Evolutionary conservation across 2,113 vertebrate genomes (phyloP), one percentile per base, ranked within the genome.

Genomic region (Microtus oregoni): DNA sequence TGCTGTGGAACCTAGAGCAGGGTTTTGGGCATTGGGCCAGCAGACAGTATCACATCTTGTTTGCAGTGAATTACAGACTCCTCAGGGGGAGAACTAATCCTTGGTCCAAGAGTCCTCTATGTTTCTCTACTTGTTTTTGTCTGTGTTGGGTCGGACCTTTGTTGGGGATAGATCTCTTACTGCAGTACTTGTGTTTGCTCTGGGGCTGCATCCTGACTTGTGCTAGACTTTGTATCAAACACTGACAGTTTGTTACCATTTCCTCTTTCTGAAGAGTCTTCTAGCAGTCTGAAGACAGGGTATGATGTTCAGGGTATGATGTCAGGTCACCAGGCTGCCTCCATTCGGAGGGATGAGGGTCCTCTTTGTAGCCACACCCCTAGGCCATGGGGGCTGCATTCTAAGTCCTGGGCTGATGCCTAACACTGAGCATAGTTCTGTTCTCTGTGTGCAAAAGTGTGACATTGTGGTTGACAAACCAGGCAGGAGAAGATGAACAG

Each of bases 1-100:
- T 92, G 72, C 75, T 35, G 68, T 55, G 68, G 89, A 55, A 10
- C 89, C 85, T 22, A 50, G 73, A 38, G 47, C 55, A 68, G 79
- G 85, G 32, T 67, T 88, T 67, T 6, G 70, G 79, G 95, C 94
- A 87, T 13, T n/a, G 61, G 19, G 86, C 85, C 93, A 92, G 78
- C 38, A 73, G 44, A 83, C 93, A 68, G 77, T 2, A 92, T 55
- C 14, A 7, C 5, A 76, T 61, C 87, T 89, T 76, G 87, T 89
- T 76, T 76, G 72, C 52, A 20, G 38, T 76, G 87, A 89, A 44
- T 89, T 61, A 89, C 41, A 41, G 72, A 47, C 15, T 77, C 58
- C 90, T n/a, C 22, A 4, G 47, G 86, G 76, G 55, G 79, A 75
- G 79, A 81, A 13, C 78, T 30, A 70, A 76, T 85, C 70, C 87